phyloP scores from a whole-genome alignment of 1,140 invertebrate species.

The Drosophila equinoxialis region DNA sequence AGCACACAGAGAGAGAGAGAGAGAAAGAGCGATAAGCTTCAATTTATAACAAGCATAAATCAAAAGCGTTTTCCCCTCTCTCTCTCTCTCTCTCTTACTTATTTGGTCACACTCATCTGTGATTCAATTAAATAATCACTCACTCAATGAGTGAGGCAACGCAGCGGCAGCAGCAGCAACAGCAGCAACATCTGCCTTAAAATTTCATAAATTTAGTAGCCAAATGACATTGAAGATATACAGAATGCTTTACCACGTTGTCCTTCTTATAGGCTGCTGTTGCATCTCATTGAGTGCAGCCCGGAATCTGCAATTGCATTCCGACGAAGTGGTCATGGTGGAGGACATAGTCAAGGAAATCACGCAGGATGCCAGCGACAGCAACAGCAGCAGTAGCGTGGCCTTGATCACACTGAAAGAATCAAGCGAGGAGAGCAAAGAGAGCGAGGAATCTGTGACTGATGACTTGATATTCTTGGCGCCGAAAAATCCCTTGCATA shows the following conservation, averaged over 20 bases:
- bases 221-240: constrained; percentile 5
- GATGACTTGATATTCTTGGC: constrained; percentile 72
- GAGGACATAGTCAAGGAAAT: constrained; percentile 28
- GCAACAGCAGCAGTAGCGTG: constrained; percentile 19
- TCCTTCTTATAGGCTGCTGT: background rate
- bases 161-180: constrained; percentile 33
- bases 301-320: constrained; percentile 24
- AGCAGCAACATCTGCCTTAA: constrained; percentile 25
- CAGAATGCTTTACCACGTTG: constrained; percentile 13
- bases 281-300: background rate
- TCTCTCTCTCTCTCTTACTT: background rate
- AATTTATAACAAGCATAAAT: constrained; percentile 45
- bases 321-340: constrained; percentile 38
- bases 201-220: constrained; percentile 1
- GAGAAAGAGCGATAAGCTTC: constrained; percentile 38
- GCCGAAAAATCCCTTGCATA: constrained; percentile 21
- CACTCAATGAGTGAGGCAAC: constrained; percentile 26
- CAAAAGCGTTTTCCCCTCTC: constrained; percentile 2
- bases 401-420: constrained; percentile 47
- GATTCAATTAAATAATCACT: constrained; percentile 74
- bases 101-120: constrained; percentile 11
- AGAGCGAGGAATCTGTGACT: constrained; percentile 31
- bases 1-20: background rate
- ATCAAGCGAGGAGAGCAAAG: constrained; percentile 45
- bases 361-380: background rate